phyloP scores from a whole-genome alignment of 2,797 vertebrate species.

The Orestias chungarensis region DNA sequence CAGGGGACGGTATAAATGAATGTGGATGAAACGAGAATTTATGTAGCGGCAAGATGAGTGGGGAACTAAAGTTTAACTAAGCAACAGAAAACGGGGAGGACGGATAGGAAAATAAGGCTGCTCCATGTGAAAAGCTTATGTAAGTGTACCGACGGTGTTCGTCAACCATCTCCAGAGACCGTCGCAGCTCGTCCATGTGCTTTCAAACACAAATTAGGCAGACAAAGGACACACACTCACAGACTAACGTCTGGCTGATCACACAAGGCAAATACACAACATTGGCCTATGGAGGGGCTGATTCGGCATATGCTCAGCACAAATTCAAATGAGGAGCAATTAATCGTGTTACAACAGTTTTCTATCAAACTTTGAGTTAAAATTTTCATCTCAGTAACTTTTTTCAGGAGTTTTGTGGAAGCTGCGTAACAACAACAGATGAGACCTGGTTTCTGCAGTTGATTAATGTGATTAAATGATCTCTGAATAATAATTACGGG shows the following conservation, averaged over 20 bases:
- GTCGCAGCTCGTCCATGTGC: background rate
- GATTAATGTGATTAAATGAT: background rate
- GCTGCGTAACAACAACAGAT: no score
- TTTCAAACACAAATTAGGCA: background rate
- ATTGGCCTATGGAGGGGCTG: conserved; percentile 16
- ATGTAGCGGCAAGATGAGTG: background rate
- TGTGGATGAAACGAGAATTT: background rate
- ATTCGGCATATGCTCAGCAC: conserved; percentile 24
- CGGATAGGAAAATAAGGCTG: conserved; percentile 12
- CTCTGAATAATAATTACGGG: background rate
- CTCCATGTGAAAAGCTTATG: conserved; percentile 31
- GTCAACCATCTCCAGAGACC: conserved; percentile 29
- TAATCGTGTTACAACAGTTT: background rate
- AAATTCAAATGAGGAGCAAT: background rate
- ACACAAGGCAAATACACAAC: conserved; percentile 1
- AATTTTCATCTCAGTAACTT: background rate
- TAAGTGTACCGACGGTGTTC: conserved; percentile 42
- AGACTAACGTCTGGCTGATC: background rate
- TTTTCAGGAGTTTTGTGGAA: background rate
- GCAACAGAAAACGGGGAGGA: conserved; percentile 1
- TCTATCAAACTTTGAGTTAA: background rate
- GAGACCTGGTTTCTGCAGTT: background rate
- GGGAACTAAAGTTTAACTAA: background rate
- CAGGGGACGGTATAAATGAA: background rate
- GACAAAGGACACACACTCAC: background rate